Conservation (phyloP, 2,888 invertebrate genomes). For the Rhorus exstirpatorius region DNA sequence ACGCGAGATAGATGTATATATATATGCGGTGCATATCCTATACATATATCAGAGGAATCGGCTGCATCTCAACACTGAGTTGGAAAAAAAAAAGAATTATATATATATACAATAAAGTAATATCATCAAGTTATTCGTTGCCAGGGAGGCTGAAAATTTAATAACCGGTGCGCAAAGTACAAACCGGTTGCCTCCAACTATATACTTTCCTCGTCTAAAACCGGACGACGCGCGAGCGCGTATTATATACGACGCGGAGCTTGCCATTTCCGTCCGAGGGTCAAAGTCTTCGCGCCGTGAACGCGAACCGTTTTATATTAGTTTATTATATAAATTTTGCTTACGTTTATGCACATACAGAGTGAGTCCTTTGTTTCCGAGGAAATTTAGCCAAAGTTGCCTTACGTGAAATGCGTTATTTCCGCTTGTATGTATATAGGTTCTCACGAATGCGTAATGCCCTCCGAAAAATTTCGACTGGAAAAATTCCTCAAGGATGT, state of each 20-base stretch:
- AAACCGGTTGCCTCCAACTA: conserved; percentile 64
- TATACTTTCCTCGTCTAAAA: conserved; percentile 51
- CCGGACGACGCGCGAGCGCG: conserved; percentile 31
- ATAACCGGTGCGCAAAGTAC: conserved; percentile 57
- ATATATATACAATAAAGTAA: not conserved
- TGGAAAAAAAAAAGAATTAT: not conserved
- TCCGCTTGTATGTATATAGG: too few relatives aligned
- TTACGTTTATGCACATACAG: not conserved
- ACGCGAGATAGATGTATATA: conserved; percentile 9
- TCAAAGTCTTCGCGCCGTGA: conserved; percentile 56
- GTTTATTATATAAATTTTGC: not conserved
- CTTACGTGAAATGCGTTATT: not conserved
- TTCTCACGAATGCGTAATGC: too few relatives aligned
- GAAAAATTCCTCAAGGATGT: too few relatives aligned
- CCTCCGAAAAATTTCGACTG: too few relatives aligned
- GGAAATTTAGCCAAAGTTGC: not conserved
- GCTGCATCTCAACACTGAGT: not conserved
- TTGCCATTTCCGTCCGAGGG: conserved; percentile 54
- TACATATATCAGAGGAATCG: too few relatives aligned
- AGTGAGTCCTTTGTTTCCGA: conserved; percentile 6
- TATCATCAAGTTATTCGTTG: conserved; percentile 50
- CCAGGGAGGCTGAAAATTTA: conserved; percentile 56
- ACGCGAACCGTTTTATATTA: not conserved
- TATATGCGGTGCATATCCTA: not conserved
- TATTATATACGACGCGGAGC: conserved; percentile 28